These are phyloP conservation scores for Lomographa bimaculata DNA, from an alignment of 2,888 invertebrate species.

Conservation along the genomic window DNA sequence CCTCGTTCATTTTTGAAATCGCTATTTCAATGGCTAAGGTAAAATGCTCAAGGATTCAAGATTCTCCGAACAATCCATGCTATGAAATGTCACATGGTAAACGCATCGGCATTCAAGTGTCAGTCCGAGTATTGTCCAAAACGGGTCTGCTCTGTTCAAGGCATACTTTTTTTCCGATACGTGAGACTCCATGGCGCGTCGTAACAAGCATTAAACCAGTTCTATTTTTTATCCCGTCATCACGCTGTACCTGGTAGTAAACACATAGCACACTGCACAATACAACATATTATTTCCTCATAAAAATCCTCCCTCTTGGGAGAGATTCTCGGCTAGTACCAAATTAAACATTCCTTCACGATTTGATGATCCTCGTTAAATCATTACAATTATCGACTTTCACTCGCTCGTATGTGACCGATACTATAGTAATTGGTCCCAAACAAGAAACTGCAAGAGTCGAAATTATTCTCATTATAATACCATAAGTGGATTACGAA, in stretches of 20 bases:
- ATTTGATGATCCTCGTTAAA: constrained; percentile 29
- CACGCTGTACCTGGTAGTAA: constrained; percentile 73
- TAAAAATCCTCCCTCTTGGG: constrained; percentile 30
- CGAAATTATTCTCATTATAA: constrained; percentile 68
- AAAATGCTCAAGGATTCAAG: constrained; percentile 15
- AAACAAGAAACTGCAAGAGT: constrained; percentile 52
- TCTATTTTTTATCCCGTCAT: constrained; percentile 69
- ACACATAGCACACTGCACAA: constrained; percentile 46
- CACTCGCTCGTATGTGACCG: constrained; percentile 59
- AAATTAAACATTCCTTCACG: constrained; percentile 31
- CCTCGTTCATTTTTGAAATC: constrained; percentile 6
- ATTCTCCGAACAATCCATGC: constrained; percentile 24
- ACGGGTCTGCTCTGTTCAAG: constrained; percentile 63
- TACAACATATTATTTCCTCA: too few relatives aligned
- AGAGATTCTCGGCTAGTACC: constrained; percentile 19
- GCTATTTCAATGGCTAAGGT: constrained; percentile 9
- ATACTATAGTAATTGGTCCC: constrained; percentile 65
- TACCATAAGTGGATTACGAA: constrained; percentile 53
- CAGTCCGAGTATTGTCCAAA: constrained; percentile 72
- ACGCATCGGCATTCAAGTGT: constrained; percentile 74
- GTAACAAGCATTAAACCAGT: constrained; percentile 77
- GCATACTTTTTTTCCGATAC: constrained; percentile 67
- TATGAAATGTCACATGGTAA: constrained; percentile 54
- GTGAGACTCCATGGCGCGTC: constrained; percentile 75
- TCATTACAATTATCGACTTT: constrained; percentile 63